Base-by-base conservation (phyloP, 2,797 vertebrate genomes). In the Artibeus jamaicensis region DNA sequence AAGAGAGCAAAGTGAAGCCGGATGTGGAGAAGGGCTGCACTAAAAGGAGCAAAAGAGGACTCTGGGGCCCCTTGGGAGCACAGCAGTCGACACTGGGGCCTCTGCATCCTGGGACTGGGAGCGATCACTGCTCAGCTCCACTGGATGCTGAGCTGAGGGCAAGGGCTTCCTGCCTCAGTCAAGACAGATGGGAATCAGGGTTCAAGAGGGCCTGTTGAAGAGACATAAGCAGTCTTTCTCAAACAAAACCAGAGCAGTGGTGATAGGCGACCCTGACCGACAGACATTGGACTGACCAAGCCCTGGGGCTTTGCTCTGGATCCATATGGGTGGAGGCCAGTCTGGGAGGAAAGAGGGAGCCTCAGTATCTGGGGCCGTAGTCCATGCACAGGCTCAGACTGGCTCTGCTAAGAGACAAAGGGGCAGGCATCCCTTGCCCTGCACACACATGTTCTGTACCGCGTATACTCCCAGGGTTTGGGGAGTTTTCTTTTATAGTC, bases 351-450 rank as follows among this genome's bases (percentile, higher is more conserved):
- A 42, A 18, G 82, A 76, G 24, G 5, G 19, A 50, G 18, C 11
- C 62, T 82, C 12, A 21, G n/a, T 6, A 2, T 42, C 24, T 50
- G 76, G 46, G 67, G 11, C 10, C n/a, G 50, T 8, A 44, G 32
- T 81, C 39, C 71, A 73, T 0, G 0, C 2, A 73, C 6, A 18
- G 59, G 6, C 44, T 65, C 74, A 77, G 37, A 57, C 0, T 22
- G 29, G n/a, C 16, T 93, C 89, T 91, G 53, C 37, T 26, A 77
- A 42, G 48, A 73, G 44, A 24, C 39, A 50, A 90, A 70, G 32
- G 10, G 55, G 18, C 26, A 71, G 18, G 7, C 11, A 22, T 42
- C 10, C 37, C 5, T 3, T 50, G 9, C 18, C 29, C 1, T 0
- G 14, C 1, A 4, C 1, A 0, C 3, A 8, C 1, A 0, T 29